Conservation (phyloP, 2,797 vertebrate species). For the Octomys mimax region DNA sequence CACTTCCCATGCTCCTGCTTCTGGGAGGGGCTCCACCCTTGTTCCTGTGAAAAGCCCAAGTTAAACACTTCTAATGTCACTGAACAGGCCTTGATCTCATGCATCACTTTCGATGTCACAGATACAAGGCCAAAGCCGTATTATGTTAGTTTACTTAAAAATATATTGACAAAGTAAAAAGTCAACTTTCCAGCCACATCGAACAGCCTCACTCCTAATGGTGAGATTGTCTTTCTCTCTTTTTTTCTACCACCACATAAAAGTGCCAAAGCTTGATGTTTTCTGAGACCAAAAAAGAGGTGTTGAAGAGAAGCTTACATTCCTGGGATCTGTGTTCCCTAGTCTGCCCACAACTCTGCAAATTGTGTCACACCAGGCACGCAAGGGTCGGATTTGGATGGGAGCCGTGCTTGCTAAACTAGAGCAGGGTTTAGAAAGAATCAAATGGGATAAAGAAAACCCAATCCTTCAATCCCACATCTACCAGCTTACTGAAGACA, state of each 20-base stretch:
- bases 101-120: too few species aligned
- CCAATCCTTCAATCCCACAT: slow-evolving; percentile 47
- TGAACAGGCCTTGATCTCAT: too few species aligned
- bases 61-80: neutral
- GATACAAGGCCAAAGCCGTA: neutral
- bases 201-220: neutral
- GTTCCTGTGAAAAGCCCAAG: neutral
- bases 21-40: neutral
- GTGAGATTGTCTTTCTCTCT: neutral
- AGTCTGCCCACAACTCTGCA: neutral
- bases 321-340: neutral
- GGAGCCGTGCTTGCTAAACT: neutral
- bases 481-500: slow-evolving; percentile 70
- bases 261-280: neutral
- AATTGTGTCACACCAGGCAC: neutral
- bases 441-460: neutral
- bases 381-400: too few species aligned
- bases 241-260: neutral
- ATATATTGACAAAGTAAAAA: neutral
- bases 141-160: neutral
- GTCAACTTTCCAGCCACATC: neutral
- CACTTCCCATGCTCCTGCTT: neutral
- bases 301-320: neutral
- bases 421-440: neutral
- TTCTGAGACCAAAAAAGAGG: neutral